Conservation (phyloP, 2,888 invertebrate species). For the Lepidocyrtinus sp. region DNA sequence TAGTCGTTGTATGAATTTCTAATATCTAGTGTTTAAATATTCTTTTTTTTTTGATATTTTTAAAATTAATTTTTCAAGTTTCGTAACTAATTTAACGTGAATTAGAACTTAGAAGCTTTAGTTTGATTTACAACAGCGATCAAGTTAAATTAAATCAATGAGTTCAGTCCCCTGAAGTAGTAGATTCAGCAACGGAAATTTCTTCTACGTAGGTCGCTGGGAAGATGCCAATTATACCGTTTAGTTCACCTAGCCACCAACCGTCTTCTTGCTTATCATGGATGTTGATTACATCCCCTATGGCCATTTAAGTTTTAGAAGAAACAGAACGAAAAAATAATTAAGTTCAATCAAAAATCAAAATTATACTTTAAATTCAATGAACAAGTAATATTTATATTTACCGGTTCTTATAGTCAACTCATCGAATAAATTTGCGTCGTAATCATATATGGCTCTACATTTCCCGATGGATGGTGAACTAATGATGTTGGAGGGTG, state of each 20-base stretch:
- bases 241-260: conserved; percentile 94
- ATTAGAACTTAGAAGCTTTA: too few species aligned
- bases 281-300: conserved; percentile 89
- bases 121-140: neutral
- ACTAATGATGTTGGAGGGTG: conserved; percentile 56
- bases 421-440: conserved; percentile 90
- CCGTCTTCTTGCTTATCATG: conserved; percentile 93
- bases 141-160: neutral
- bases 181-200: conserved; percentile 72
- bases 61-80: too few species aligned
- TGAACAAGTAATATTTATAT: too few species aligned
- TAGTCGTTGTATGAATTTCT: too few species aligned
- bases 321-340: too few species aligned
- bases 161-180: conserved; percentile 48
- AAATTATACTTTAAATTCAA: too few species aligned
- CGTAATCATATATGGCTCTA: conserved; percentile 89
- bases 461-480: conserved; percentile 80
- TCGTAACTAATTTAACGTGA: too few species aligned
- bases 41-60: too few species aligned
- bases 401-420: conserved; percentile 81
- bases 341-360: too few species aligned
- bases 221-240: conserved; percentile 90
- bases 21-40: too few species aligned
- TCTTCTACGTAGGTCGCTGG: conserved; percentile 96
- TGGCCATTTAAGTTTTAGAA: neutral